phyloP scores from a whole-genome alignment of 2,888 invertebrate species.

The Andrena bicolor region DNA sequence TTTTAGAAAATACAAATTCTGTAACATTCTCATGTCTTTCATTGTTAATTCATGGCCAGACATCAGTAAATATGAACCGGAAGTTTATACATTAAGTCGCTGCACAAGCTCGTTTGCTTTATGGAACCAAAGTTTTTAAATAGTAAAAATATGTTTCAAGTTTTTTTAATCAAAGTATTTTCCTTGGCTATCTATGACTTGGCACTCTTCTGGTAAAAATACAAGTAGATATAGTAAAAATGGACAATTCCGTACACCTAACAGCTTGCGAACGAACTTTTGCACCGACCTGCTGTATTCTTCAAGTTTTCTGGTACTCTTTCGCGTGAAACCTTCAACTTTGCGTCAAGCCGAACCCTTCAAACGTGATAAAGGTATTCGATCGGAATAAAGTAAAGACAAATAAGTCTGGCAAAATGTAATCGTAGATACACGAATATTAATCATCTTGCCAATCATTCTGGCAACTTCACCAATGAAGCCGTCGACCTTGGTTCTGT shows the following conservation, averaged over 20 bases:
- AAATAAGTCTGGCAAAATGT: background rate
- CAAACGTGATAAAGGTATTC: background rate
- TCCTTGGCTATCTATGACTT: no score
- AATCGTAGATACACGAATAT: background rate
- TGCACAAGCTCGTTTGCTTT: no score
- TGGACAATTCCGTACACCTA: no score
- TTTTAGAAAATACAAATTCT: background rate
- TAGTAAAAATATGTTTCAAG: no score
- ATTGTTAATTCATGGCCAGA: background rate
- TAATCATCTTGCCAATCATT: constrained; percentile 4
- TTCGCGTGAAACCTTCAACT: background rate
- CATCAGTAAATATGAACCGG: background rate
- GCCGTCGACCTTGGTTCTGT: constrained; percentile 51
- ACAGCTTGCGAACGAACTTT: no score
- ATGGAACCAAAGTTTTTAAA: no score
- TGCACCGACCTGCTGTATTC: no score
- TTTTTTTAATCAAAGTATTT: no score
- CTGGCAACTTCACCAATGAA: constrained; percentile 29
- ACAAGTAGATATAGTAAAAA: no score
- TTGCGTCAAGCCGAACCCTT: background rate
- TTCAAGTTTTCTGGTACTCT: background rate
- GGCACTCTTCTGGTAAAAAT: no score
- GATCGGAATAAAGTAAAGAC: background rate
- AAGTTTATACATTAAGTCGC: background rate
- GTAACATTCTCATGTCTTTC: background rate